Conservation (phyloP, 30 jellyfish, hydroid and myxozoan genomes). For the Aurelia sp. region DNA sequence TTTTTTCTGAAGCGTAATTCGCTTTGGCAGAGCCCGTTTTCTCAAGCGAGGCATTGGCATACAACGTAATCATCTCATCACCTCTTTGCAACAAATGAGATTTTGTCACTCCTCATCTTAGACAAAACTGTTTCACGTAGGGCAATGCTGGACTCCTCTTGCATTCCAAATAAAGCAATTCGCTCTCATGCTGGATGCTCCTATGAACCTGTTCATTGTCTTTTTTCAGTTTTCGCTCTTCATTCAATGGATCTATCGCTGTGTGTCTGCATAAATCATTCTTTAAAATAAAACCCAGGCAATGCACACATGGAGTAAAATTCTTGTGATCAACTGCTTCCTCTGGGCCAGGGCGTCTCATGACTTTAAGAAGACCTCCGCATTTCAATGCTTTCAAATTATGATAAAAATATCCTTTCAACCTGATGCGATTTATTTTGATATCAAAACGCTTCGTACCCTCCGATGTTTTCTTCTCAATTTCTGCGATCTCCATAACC, state of each 20-base stretch:
- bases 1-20: constrained; percentile 25
- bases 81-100: constrained; percentile 36
- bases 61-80: constrained; percentile 29
- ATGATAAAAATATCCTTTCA: constrained; percentile 38
- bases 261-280: constrained; percentile 74
- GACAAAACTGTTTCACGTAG: neutral
- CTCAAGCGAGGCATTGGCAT: constrained; percentile 29
- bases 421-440: constrained; percentile 29
- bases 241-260: constrained; percentile 29
- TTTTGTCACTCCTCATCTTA: constrained; percentile 44
- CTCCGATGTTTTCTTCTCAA: constrained; percentile 10
- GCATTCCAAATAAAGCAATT: constrained; percentile 44
- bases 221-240: neutral
- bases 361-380: constrained; percentile 60
- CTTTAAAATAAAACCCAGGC: constrained; percentile 61
- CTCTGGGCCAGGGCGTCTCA: constrained; percentile 52
- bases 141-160: constrained; percentile 5
- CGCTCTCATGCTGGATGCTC: constrained; percentile 33
- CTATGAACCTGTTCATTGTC: neutral
- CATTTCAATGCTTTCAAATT: constrained; percentile 38
- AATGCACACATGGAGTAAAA: constrained; percentile 50
- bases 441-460: neutral
- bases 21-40: constrained; percentile 39
- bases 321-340: constrained; percentile 10
- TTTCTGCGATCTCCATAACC: constrained; percentile 11